Conservation (phyloP, 1,140 invertebrate genomes). For the Apis dorsata region DNA sequence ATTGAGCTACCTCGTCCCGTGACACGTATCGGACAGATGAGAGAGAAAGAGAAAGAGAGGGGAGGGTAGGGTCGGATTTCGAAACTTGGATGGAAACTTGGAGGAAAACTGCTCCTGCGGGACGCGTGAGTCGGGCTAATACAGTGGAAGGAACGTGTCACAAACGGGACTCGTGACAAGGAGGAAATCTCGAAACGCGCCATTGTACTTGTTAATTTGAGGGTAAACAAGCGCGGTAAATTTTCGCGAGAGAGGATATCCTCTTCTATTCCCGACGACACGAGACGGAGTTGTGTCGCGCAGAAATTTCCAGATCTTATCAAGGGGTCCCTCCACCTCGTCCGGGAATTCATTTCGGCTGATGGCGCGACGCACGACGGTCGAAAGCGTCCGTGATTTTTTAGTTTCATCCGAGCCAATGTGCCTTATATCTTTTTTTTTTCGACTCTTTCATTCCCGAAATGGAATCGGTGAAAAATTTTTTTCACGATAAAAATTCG, state of each 20-base stretch:
- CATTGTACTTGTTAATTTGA: conserved; percentile 37
- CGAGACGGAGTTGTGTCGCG: background rate
- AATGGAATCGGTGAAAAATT: background rate
- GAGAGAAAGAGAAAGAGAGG: conserved; percentile 39
- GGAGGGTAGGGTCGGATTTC: conserved; percentile 30
- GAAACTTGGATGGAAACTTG: conserved; percentile 65
- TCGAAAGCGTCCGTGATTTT: conserved; percentile 16
- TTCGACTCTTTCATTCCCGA: conserved; percentile 8
- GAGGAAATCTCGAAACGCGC: conserved; percentile 36
- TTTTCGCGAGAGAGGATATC: conserved; percentile 8
- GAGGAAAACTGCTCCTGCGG: conserved; percentile 62
- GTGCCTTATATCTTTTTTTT: conserved; percentile 20
- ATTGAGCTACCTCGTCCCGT: conserved; percentile 6
- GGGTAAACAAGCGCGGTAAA: conserved; percentile 38
- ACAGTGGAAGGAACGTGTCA: conserved; percentile 38
- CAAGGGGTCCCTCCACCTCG: background rate
- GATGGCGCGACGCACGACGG: conserved; percentile 13
- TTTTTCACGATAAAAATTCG: background rate
- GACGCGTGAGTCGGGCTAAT: conserved; percentile 54
- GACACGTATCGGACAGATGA: conserved; percentile 34
- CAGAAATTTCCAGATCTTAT: conserved; percentile 48
- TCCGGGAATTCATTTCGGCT: conserved; percentile 29
- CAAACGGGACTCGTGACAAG: conserved; percentile 36
- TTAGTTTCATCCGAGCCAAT: background rate
- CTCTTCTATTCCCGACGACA: background rate